phyloP scores from a whole-genome alignment of 1,140 invertebrate genomes.

The Chymomyza costata region DNA sequence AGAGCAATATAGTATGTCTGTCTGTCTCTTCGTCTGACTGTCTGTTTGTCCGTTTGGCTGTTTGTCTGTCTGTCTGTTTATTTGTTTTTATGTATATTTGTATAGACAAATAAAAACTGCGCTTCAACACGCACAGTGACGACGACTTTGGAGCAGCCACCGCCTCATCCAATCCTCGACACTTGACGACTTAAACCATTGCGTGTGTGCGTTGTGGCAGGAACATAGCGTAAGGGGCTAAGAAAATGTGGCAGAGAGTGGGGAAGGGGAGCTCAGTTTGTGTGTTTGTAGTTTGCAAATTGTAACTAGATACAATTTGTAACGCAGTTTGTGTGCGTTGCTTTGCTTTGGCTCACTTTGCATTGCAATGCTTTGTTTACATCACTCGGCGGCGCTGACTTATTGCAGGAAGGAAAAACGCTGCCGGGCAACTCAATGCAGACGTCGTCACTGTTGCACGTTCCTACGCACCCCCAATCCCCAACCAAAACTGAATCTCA shows the following conservation, averaged over 20 bases:
- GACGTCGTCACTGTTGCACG: conserved; percentile 37
- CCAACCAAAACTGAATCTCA: too few relatives aligned
- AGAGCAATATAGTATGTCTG: too few relatives aligned
- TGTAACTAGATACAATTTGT: conserved; percentile 74
- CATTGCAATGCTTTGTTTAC: conserved; percentile 18
- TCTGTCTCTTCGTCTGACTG: too few relatives aligned
- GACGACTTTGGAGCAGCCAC: conserved; percentile 8
- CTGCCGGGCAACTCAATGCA: conserved; percentile 60
- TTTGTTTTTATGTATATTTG: too few relatives aligned
- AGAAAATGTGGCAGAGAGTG: background rate
- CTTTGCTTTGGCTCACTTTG: conserved; percentile 58
- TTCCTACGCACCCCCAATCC: too few relatives aligned
- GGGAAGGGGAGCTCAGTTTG: background rate
- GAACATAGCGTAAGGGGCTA: too few relatives aligned
- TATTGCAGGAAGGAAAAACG: conserved; percentile 67
- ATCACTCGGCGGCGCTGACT: conserved; percentile 61
- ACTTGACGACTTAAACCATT: conserved; percentile 18
- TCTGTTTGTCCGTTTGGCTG: too few relatives aligned
- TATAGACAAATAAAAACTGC: conserved; percentile 54
- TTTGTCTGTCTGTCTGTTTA: too few relatives aligned
- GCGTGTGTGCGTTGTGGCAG: conserved; percentile 33
- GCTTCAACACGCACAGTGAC: conserved; percentile 63
- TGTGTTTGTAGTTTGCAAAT: conserved; percentile 72
- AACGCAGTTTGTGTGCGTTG: conserved; percentile 51
- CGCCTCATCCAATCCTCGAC: background rate